Conservation (phyloP, 1,140 invertebrate species). For the Chymomyza costata region DNA sequence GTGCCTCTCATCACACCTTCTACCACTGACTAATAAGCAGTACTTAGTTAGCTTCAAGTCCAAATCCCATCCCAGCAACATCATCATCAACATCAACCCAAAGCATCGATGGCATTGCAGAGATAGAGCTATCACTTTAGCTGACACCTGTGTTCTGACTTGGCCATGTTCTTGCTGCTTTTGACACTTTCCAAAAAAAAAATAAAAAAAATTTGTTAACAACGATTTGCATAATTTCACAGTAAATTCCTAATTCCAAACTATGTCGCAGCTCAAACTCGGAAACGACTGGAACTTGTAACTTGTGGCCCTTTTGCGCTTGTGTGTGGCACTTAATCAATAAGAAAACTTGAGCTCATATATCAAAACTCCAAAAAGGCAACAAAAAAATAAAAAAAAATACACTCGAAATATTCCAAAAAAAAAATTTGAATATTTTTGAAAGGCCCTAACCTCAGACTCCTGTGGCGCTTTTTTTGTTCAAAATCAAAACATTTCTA, state of each 20-base stretch:
- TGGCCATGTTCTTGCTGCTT: slow-evolving; percentile 27
- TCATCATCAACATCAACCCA: no score
- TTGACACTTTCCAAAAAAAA: slow-evolving; percentile 67
- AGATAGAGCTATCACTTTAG: no score
- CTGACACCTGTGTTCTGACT: no score
- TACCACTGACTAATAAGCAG: slow-evolving; percentile 38
- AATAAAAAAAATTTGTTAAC: slow-evolving; percentile 59
- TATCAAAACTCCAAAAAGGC: slow-evolving; percentile 57
- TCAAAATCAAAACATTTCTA: slow-evolving; percentile 68
- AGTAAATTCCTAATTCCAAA: slow-evolving; percentile 62
- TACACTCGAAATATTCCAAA: no score
- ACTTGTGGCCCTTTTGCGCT: slow-evolving; percentile 2
- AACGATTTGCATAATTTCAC: slow-evolving; percentile 65
- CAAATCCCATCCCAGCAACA: not conserved
- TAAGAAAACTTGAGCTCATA: slow-evolving; percentile 70
- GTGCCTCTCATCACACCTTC: slow-evolving; percentile 59
- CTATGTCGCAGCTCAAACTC: slow-evolving; percentile 17
- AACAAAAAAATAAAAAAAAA: slow-evolving; percentile 9
- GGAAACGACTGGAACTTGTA: slow-evolving; percentile 2
- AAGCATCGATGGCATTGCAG: no score
- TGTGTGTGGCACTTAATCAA: slow-evolving; percentile 54
- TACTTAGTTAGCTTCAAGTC: no score
- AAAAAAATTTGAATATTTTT: slow-evolving; percentile 58
- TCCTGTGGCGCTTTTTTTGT: slow-evolving; percentile 64
- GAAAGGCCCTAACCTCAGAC: slow-evolving; percentile 35